Base-by-base conservation (phyloP, 2,888 invertebrate species). In the Ganaspis brasiliensis region DNA sequence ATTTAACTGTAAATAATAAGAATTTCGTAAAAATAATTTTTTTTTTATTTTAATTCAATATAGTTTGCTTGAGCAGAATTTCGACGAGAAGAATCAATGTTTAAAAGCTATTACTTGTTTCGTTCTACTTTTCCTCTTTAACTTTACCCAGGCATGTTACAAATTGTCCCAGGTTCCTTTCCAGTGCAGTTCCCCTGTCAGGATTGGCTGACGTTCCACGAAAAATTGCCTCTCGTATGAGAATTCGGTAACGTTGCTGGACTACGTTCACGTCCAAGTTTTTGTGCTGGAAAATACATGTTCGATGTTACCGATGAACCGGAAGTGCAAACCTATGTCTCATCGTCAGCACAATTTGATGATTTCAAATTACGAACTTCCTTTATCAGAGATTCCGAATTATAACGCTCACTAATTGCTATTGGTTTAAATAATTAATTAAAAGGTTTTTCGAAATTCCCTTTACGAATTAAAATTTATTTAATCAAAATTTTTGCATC, bases 151-250 rank as follows among this genome's bases (percentile, higher is more conserved):
- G 37, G 61, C 16, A 61, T 35, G 61, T 61, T 61, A 61, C 61
- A 61, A 61, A 61, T 61, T 19, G 61, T 45, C 49, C 35, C 52
- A 10, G 70, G 67, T 49, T 71, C 75, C 73, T 73, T 75, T 77
- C 67, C 75, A 80, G 77, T 75, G 75, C 79, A 77, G 73, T 75
- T 77, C 75, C 59, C 72, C 74, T 77, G 78, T 75, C 75, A 78
- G 74, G 26, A 73, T 77, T 81, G 78, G 79, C 79, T 49, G 52
- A 35, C 55, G 21, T 77, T 79, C 79, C 74, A 77, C 72, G 74
- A 79, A 77, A 81, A 81, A 78, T 80, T 72, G 77, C 70, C 78
- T 79, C 79, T 81, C 74, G 71, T 70, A 57, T 63, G 72, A 31
- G 75, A 73, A 77, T 72, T 77, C 40, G 75, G 72, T 78, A 79